Evolutionary conservation across 2,888 invertebrate genomes (phyloP).

Genomic region (Eupithecia subfuscata): DNA sequence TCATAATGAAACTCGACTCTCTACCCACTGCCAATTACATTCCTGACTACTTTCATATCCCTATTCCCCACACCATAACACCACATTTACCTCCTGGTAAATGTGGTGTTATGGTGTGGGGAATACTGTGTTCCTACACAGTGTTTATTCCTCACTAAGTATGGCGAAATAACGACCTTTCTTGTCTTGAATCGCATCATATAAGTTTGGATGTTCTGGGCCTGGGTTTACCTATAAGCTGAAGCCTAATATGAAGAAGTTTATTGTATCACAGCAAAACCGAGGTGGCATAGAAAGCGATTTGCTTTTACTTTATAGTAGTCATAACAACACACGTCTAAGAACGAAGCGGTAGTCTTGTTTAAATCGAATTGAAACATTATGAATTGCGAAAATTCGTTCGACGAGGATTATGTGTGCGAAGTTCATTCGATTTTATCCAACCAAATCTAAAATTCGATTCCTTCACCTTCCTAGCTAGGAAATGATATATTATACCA

Average conservation of each 20-base stretch:
- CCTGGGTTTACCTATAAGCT: no score
- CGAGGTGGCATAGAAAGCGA: neutral
- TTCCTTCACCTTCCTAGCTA: neutral
- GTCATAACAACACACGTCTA: neutral
- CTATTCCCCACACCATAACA: conserved; percentile 15
- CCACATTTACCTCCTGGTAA: no score
- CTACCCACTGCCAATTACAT: conserved; percentile 6
- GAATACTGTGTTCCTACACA: no score
- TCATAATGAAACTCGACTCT: conserved; percentile 9
- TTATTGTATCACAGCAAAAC: neutral
- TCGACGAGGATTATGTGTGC: neutral
- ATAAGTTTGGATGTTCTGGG: neutral
- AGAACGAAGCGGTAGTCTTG: neutral
- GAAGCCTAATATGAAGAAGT: no score
- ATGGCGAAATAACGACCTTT: neutral
- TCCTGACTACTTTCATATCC: conserved; percentile 11
- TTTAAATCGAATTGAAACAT: neutral
- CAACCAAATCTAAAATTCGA: neutral
- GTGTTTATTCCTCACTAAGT: neutral
- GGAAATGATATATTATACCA: neutral
- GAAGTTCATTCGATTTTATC: neutral
- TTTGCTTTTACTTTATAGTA: neutral
- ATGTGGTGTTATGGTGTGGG: no score
- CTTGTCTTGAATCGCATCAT: no score
- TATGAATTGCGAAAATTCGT: neutral